Evolutionary conservation across 2,888 invertebrate species (phyloP), one percentile per base, ranked within the genome.

Genomic region (Trichogramma evanescens): DNA sequence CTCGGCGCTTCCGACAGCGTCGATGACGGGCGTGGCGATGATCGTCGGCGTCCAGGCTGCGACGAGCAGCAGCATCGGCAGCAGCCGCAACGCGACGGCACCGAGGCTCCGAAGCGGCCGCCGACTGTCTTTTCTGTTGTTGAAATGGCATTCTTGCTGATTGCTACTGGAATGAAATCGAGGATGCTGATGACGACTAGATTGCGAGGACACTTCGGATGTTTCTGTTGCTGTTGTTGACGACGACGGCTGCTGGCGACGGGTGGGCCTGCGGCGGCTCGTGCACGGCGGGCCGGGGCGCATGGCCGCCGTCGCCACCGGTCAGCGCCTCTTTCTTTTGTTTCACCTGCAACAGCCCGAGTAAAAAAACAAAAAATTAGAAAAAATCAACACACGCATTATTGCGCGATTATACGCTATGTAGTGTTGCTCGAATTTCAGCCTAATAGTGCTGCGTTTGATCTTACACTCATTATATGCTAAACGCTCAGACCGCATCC

Each of bases 231-330:
- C 54, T 62, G 57, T 44, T 55, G 65, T 56, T 56, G 64, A 52
- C 64, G 66, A 59, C 49, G 63, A 50, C 58, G 55, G 64, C 55
- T 71, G 70, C 71, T 74, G 72, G 73, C 75, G 75, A 75, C 74
- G 74, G 73, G 73, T 72, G 76, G 77, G 74, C 74, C 77, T 76
- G 79, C 74, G 80, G 79, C 80, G 81, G 80, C 80, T 74, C 75
- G 74, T 73, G 71, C 70, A 71, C 76, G 80, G 81, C 80, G 80
- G 81, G 80, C 82, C 82, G 80, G 81, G 80, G 81, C 81, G 82
- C 82, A 83, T 83, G 82, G 81, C 83, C 82, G 81, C 80, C 80
- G 80, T 79, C 81, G 78, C 79, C 79, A 79, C 77, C 77, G 74
- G 71, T 71, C 76, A 74, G 75, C 74, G 74, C 77, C 79, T 77